Conservation (phyloP, 2,888 invertebrate genomes). For the Neuroscelio doddi region DNA sequence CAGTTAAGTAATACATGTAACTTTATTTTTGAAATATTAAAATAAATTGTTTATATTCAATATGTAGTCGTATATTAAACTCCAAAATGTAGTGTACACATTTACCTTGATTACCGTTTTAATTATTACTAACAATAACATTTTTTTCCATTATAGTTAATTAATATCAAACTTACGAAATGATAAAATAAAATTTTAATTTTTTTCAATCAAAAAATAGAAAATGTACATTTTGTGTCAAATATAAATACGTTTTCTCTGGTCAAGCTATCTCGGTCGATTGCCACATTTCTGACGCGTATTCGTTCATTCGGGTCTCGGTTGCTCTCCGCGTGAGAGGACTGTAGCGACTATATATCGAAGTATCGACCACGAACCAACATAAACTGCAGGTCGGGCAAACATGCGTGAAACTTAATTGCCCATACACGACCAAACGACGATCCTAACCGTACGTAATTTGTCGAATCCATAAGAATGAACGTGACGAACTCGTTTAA, state of each 20-base stretch:
- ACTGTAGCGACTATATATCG: conserved; percentile 25
- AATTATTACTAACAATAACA: neutral
- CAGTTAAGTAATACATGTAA: no score
- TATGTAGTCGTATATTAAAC: no score
- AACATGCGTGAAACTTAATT: conserved; percentile 57
- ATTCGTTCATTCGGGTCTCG: conserved; percentile 18
- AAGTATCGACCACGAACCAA: conserved; percentile 44
- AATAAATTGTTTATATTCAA: no score
- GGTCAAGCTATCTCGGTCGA: conserved; percentile 15
- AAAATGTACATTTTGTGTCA: neutral
- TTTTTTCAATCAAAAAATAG: neutral
- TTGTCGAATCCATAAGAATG: conserved; percentile 50
- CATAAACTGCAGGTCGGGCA: conserved; percentile 51
- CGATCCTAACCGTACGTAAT: conserved; percentile 48
- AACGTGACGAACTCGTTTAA: conserved; percentile 43
- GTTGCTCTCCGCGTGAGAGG: conserved; percentile 33
- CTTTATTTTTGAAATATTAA: no score
- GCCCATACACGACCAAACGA: conserved; percentile 50
- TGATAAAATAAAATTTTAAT: neutral
- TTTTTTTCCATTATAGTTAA: neutral
- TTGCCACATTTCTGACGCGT: conserved; percentile 15
- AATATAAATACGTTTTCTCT: neutral
- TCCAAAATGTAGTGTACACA: no score
- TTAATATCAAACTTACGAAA: neutral
- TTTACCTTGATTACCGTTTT: neutral